These are phyloP conservation scores for Botia almorhae DNA, from an alignment of 2,797 vertebrate genomes.

Conservation along the genomic window DNA sequence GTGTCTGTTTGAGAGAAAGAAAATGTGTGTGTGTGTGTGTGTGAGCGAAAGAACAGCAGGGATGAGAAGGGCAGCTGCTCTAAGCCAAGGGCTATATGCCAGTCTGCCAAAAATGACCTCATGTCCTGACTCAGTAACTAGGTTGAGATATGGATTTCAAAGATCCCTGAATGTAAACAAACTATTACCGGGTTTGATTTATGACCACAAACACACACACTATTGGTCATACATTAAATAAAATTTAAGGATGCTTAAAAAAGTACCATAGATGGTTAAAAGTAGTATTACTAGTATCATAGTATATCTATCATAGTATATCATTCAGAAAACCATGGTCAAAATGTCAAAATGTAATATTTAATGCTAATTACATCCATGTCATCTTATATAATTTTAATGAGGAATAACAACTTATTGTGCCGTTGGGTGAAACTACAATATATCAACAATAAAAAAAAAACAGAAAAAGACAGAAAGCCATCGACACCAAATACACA, in stretches of 20 bases:
- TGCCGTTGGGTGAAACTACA: background rate
- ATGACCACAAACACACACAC: background rate
- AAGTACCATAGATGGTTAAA: too few species aligned
- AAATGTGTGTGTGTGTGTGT: slow-evolving; percentile 9
- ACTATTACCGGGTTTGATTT: slow-evolving; percentile 14
- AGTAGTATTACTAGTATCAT: too few species aligned
- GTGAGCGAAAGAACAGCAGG: slow-evolving; percentile 43
- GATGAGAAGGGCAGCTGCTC: slow-evolving; percentile 54
- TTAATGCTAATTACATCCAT: background rate
- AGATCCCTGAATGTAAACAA: slow-evolving; percentile 43
- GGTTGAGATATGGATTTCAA: slow-evolving; percentile 53
- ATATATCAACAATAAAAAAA: background rate
- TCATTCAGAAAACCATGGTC: too few species aligned
- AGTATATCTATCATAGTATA: too few species aligned
- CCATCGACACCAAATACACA: slow-evolving; percentile 8
- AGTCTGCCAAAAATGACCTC: slow-evolving; percentile 63
- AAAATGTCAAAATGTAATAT: background rate
- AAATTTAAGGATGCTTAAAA: background rate
- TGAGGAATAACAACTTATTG: background rate
- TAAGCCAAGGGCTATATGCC: slow-evolving; percentile 49
- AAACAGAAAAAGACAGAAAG: background rate
- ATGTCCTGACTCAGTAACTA: slow-evolving; percentile 52
- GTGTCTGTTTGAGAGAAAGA: background rate
- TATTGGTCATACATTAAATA: background rate
- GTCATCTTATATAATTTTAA: background rate